Evolutionary conservation across 2,888 invertebrate genomes (phyloP), one percentile per base, ranked within the genome.

Genomic region (Ganaspis brasiliensis): DNA sequence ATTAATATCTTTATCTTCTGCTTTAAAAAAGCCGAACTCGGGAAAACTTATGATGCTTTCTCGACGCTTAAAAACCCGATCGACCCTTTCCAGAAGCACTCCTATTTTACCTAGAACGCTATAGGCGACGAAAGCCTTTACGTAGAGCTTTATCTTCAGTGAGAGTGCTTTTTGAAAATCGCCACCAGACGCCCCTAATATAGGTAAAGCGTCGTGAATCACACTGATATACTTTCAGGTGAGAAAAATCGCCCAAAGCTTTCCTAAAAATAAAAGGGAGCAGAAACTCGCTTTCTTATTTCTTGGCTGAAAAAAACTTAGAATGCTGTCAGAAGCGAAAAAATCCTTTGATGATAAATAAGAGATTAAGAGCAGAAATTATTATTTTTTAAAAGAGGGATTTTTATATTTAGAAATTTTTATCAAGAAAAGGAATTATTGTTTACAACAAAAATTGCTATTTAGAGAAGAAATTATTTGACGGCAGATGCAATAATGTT

Each of bases 41-140:
- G 4, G 52, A 16, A 8, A 52, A 52, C 87, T 88, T 88, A 88
- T 85, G 86, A 85, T 78, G 82, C 84, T 87, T 85, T 86, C 82
- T 78, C 74, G 70, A 73, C 81, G 79, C 80, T 78, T 74, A 79
- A 75, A 61, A 78, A 80, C 79, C 78, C 79, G 74, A 83, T 81
- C 73, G 61, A 71, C 55, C 31, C 21, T 40, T 63, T 37, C 61
- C 61, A 63, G 45, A 40, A 63, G 24, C 14, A 67, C 24, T 45
- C 24, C 24, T 67, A 67, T 67, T 45, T 40, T 67, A 45, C 45
- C 24, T 40, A 45, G n/a, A 67, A 24, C 9, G 21, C 16, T 24
- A 21, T n/a, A 14, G 67, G 67, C 45, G 63, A n/a, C 45, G 21
- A 24, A 21, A 24, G 40, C 24, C 40, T 67, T 40, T n/a, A 45